Conservation (phyloP, 2,888 invertebrate genomes). For the Dromius quadrimaculatus region DNA sequence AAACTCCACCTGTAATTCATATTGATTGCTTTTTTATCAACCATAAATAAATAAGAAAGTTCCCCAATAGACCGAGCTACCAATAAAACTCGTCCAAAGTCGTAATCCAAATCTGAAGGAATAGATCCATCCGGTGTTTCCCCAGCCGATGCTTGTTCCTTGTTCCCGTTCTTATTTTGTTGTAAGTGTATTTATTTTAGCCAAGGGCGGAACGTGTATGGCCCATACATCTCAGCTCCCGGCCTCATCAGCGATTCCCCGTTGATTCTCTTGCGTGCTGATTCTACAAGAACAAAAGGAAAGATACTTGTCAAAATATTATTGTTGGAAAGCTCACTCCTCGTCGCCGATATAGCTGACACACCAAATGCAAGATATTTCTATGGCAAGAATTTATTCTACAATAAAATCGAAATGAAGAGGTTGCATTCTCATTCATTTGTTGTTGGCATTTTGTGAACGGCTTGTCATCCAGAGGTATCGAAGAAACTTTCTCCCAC, state of each 20-base stretch:
- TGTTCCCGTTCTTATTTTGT: conserved; percentile 35
- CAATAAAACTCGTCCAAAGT: conserved; percentile 21
- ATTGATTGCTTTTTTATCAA: no score
- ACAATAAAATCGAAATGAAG: no score
- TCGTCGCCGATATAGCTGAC: no score
- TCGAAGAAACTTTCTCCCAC: not conserved
- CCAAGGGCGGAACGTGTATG: conserved; percentile 24
- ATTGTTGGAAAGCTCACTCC: no score
- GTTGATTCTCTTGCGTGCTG: conserved; percentile 39
- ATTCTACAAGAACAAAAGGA: not conserved
- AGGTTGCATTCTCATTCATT: no score
- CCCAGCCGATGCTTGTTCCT: conserved; percentile 25
- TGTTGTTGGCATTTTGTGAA: conserved; percentile 7
- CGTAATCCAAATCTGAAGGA: conserved; percentile 20
- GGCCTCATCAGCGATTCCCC: conserved; percentile 42
- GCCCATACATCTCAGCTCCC: conserved; percentile 36
- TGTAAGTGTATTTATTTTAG: conserved; percentile 43
- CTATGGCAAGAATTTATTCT: not conserved
- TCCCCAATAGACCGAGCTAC: no score
- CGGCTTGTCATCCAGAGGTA: not conserved
- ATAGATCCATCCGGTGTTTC: conserved; percentile 5
- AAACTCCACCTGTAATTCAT: no score
- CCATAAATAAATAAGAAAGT: no score
- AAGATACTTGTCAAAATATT: not conserved
- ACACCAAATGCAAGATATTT: not conserved